Base-by-base conservation (phyloP, 23 tunicate species). In the Aplidium turbinatum region DNA sequence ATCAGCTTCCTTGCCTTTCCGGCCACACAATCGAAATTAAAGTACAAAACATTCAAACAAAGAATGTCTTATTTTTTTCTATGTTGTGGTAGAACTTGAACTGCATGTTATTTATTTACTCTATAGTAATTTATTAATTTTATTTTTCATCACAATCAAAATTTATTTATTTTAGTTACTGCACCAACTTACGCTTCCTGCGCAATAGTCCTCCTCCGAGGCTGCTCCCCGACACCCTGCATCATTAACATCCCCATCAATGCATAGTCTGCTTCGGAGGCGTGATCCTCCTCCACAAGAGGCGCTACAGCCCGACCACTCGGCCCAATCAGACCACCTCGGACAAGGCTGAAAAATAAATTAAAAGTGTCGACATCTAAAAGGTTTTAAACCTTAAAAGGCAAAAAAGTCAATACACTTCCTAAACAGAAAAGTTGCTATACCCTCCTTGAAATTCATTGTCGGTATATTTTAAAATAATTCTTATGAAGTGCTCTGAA, bases 281-380 rank as follows among this genome's bases (percentile, higher is more conserved):
- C 75, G 38, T 30, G 32, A 30, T 11, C 86, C 93, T 7, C 93
- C 74, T 47, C 80, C 81, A 54, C 93, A 86, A n/a, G 93, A n/a
- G 50, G 57, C 66, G 31, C 61, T 60, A 55, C 93, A 86, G 7
- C 63, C 33, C 2, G 69, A 57, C 48, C 29, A 72, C 13, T 58
- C 78, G 13, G 70, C 50, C 93, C 93, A 86, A 60, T 47, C 68
- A 28, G 76, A 50, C 93, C 86, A 86, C 33, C 50, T 33, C 21
- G 93, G 85, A 42, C 93, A 86, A 9, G 54, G 61, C 81, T 79
- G 63, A 28, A 60, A 60, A 60, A 60, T 42, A 42, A 42, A 42
- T 42, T 42, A 42, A 9, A 42, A 16, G 9, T 42, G 48, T 42
- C 48, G 9, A 16, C 48, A 42, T 9, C 13, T 42, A 42, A 42